Evolutionary conservation across 2,113 vertebrate species (phyloP), one percentile per base, ranked within the genome.

Genomic region (Entelurus aequoreus): DNA sequence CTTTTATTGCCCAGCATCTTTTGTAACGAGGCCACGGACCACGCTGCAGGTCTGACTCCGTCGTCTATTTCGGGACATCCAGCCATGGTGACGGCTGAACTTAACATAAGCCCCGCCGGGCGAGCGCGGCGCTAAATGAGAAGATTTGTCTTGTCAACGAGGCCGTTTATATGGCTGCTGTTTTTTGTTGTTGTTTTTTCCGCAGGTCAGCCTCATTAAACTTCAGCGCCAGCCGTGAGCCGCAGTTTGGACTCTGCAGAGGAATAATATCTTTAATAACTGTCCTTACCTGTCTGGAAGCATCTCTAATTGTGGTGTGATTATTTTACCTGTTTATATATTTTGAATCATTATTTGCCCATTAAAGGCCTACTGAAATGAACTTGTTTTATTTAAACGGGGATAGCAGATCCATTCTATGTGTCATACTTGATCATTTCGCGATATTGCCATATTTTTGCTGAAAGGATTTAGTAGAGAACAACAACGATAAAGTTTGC

Each of bases 161-260:
- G 66, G 58, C 61, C 71, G 72, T 82, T 84, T 81, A 75, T 80
- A 81, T 69, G 66, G 78, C 74, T 69, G 64, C 4, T 13, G 15
- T 5, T 21, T 38, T 15, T 42, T 58, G 8, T 8, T n/a, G 6
- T 12, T n/a, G 0, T 12, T 12, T 16, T n/a, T 57, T 11, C 16
- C 10, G 53, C 74, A 76, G 64, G 79, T 70, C 66, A 71, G 57
- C 50, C 71, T 84, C 75, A 84, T 84, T 87, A 87, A 77, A 84
- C 63, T 66, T 78, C 74, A 74, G 79, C 21, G 40, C 69, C 74
- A 51, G 49, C 65, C 63, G 68, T 51, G 56, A 68, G 19, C 54
- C 21, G 53, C 66, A 63, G 8, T 35, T 74, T 67, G 50, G 64
- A 69, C 69, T 64, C 51, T 52, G 55, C 63, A 66, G 60, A 49